Evolutionary conservation across 1,140 invertebrate species (phyloP).

Genomic region (Teleogryllus occipitalis): DNA sequence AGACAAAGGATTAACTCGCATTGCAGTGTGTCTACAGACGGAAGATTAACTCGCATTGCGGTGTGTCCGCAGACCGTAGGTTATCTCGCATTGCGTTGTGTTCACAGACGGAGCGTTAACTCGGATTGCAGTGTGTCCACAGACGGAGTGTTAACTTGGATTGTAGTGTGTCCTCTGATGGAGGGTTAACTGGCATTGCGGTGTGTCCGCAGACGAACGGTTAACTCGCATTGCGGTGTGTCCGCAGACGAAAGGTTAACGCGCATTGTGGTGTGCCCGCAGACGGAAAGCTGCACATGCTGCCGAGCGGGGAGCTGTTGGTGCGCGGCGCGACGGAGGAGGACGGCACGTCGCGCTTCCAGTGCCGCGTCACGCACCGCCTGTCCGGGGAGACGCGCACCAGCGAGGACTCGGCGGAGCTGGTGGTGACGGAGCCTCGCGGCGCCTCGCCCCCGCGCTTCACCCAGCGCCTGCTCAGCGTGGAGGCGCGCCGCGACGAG

Average conservation of each 20-base stretch:
- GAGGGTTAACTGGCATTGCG: no score
- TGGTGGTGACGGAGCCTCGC: constrained; percentile 26
- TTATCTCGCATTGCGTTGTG: not conserved
- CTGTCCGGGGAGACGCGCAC: constrained; percentile 35
- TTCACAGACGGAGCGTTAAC: constrained; percentile 30
- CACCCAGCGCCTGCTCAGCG: constrained; percentile 17
- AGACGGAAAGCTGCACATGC: constrained; percentile 35
- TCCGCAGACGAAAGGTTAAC: no score
- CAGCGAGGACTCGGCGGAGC: constrained; percentile 27
- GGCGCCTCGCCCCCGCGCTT: constrained; percentile 13
- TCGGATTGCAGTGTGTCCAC: no score
- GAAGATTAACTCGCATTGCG: no score
- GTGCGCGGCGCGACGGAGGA: constrained; percentile 31
- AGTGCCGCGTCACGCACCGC: constrained; percentile 36
- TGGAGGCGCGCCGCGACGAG: constrained; percentile 15
- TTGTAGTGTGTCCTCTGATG: constrained; percentile 24
- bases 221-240: no score
- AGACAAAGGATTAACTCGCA: no score
- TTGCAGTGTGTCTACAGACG: constrained; percentile 25
- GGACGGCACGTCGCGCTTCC: constrained; percentile 33
- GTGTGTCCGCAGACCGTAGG: no score
- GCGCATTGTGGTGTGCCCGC: not conserved
- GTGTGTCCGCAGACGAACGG: no score
- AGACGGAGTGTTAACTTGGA: no score
- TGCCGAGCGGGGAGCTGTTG: constrained; percentile 36